Percentiles rank a stretch among this genome's conserved stretches.
These are phyloP conservation scores for Rhamphomyia laevipes DNA, from an alignment of 2,888 invertebrate species.

Conservation along the genomic window DNA sequence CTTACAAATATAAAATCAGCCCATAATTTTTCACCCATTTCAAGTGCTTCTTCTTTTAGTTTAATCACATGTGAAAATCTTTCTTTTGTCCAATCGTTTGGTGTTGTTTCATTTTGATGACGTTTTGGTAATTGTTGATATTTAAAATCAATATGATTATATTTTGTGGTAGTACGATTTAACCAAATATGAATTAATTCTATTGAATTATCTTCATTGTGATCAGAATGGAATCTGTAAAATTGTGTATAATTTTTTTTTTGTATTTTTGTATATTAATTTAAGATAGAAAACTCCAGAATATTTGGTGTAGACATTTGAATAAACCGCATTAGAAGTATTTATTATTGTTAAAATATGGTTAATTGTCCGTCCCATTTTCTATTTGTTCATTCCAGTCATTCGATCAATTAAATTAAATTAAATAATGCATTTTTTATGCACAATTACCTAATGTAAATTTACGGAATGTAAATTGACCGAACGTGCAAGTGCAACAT, in stretches of 20 bases:
- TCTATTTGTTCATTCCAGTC: too few relatives aligned
- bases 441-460: too few relatives aligned
- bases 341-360: too few relatives aligned
- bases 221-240: constrained; percentile 74
- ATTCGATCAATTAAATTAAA: too few relatives aligned
- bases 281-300: too few relatives aligned
- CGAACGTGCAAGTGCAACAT: too few relatives aligned
- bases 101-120: constrained; percentile 47
- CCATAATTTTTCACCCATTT: constrained; percentile 63
- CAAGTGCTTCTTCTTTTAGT: constrained; percentile 63
- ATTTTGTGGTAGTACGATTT: constrained; percentile 45
- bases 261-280: too few relatives aligned
- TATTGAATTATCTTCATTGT: constrained; percentile 67
- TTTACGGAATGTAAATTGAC: too few relatives aligned
- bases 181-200: constrained; percentile 66
- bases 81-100: constrained; percentile 61
- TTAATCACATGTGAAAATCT: constrained; percentile 69
- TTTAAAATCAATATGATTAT: constrained; percentile 52
- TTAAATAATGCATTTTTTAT: too few relatives aligned
- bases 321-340: too few relatives aligned
- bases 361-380: too few relatives aligned
- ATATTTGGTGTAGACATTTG: too few relatives aligned
- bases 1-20: constrained; percentile 82
- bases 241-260: background rate
- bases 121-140: constrained; percentile 28